A percentile compares a stretch with the other conserved stretches of the same genome.
These are phyloP conservation scores for Eupeodes corollae DNA, from an alignment of 1,140 invertebrate species.

Conservation along the genomic window DNA sequence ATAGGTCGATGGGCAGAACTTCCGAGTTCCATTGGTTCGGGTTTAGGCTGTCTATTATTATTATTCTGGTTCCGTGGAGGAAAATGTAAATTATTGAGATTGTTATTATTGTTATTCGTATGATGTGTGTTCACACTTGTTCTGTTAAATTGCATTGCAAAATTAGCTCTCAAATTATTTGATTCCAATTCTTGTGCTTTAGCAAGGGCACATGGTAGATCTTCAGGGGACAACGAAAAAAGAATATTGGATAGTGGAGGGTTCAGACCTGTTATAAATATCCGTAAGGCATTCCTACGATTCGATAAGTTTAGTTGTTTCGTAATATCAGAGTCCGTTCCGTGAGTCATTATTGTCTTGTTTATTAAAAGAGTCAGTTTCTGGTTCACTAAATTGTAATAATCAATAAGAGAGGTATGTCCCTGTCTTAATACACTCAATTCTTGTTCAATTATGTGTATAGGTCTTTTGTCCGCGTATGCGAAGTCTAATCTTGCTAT, in stretches of 20 bases:
- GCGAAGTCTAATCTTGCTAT: constrained; percentile 2
- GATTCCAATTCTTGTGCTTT: constrained; percentile 3
- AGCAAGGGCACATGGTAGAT: constrained; percentile 1
- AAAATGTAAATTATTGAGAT: not conserved
- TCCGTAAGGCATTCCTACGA: not conserved
- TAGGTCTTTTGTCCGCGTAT: not conserved
- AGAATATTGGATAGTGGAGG: not conserved
- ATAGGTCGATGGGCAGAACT: not conserved
- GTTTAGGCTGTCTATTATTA: not conserved
- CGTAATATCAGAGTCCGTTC: not conserved
- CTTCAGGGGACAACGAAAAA: not conserved
- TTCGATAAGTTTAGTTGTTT: constrained; percentile 1
- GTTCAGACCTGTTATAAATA: constrained; percentile 2
- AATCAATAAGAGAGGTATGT: not conserved
- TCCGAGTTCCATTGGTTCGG: not conserved
- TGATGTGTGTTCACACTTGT: not conserved
- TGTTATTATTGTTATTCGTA: not conserved
- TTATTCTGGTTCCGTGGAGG: not conserved
- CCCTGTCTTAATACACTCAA: not conserved
- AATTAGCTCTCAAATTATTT: not conserved
- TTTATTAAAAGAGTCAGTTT: not conserved
- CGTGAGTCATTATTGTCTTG: not conserved
- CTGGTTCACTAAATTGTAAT: constrained; percentile 1
- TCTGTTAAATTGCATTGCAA: not conserved
- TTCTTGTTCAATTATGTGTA: not conserved